These are phyloP conservation scores for Sylvia borin DNA, from an alignment of 2,797 vertebrate species.

Conservation along the genomic window DNA sequence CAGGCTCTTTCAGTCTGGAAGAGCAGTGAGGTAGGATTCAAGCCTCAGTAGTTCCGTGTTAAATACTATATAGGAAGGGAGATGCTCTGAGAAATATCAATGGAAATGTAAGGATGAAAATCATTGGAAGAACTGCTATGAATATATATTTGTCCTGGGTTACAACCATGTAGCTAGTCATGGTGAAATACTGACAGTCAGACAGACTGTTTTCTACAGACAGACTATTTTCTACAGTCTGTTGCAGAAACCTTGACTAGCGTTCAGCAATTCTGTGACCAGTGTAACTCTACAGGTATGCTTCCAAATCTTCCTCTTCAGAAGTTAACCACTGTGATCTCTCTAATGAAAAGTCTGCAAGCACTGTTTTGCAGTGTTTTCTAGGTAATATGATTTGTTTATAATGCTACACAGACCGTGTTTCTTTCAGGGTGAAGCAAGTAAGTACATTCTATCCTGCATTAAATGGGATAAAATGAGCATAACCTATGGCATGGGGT, in stretches of 20 bases:
- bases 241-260: not conserved
- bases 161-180: not conserved
- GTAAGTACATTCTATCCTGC: not conserved
- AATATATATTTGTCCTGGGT: not conserved
- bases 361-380: not conserved
- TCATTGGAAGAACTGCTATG: not conserved
- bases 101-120: not conserved
- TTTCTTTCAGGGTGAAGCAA: not conserved
- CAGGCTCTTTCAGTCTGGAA: constrained; percentile 6
- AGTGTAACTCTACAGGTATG: not conserved
- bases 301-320: not conserved
- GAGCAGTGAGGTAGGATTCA: not conserved
- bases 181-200: not conserved
- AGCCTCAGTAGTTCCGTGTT: not conserved
- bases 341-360: not conserved
- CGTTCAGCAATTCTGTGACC: not conserved
- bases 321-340: not conserved
- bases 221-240: not conserved
- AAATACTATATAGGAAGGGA: not conserved
- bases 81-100: not conserved
- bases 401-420: not conserved
- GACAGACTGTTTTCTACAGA: not conserved
- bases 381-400: not conserved
- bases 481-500: not conserved
- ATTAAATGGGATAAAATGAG: not conserved